Evolutionary conservation across 2,888 invertebrate genomes (phyloP), one percentile per base, ranked within the genome.

Genomic region (Tethea ocularis): DNA sequence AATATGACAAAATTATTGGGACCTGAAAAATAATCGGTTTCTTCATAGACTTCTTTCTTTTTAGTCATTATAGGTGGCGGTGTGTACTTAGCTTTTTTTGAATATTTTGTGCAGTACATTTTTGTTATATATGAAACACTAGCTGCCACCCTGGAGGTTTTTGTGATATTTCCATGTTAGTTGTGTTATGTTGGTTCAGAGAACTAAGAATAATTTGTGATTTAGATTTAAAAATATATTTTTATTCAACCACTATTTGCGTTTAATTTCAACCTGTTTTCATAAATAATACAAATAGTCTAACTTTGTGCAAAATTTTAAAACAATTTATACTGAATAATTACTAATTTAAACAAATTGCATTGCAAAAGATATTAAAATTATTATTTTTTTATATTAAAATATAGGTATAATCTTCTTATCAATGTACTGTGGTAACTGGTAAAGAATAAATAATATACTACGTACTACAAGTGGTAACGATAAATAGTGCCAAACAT

Each of bases 201-300:
- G 80, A 86, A 75, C 82, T 78, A n/a, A n/a, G n/a, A n/a, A 61
- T 65, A 63, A 71, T 74, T 77, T 81, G 83, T 84, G 83, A 86
- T 83, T 72, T 78, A 77, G 75, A 69, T 69, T 80, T 80, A 71
- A 24, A 74, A 83, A 83, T 83, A 84, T 82, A 85, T 80, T 80
- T 81, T 77, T 78, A 82, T 81, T 78, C 67, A 72, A 46, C 70
- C 68, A 78, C 52, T 54, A 2, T 53, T 53, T 57, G 52, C 52
- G 71, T 72, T 73, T 70, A 68, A 71, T 76, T 64, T 66, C 15
- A 38, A 15, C 38, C 38, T 61, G 51, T n/a, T 29, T n/a, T n/a
- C n/a, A n/a, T n/a, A n/a, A n/a, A n/a, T n/a, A n/a, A n/a, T n/a
- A n/a, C n/a, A n/a, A n/a, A n/a, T n/a, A n/a, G n/a, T n/a, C n/a